A percentile compares a stretch with the other conserved stretches of the same genome.
These are phyloP conservation scores for Chloropsis cyanopogon DNA, from an alignment of 2,113 vertebrate genomes.

Conservation along the genomic window DNA sequence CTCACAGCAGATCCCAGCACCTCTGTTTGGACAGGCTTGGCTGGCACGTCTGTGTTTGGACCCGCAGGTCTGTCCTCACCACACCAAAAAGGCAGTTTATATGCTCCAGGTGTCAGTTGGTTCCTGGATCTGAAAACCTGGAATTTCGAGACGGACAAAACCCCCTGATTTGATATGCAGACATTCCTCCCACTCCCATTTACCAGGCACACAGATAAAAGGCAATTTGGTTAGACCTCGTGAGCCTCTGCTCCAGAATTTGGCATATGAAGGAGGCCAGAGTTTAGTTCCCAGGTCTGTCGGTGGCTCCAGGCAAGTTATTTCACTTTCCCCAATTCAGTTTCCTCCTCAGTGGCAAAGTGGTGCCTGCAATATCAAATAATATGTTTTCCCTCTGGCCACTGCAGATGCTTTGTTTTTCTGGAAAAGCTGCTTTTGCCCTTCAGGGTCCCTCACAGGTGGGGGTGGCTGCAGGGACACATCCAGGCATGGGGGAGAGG, in stretches of 20 bases:
- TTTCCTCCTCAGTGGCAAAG: conserved; percentile 7
- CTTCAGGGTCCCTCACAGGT: not conserved
- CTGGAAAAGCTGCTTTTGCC: not conserved
- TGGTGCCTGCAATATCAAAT: not conserved
- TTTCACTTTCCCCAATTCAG: not conserved
- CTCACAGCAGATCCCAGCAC: not conserved
- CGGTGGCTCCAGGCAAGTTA: conserved; percentile 16
- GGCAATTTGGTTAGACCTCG: conserved; percentile 16
- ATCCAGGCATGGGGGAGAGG: not conserved
- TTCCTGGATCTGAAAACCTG: conserved; percentile 27
- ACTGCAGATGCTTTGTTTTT: rapidly evolving
- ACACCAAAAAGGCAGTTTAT: not conserved
- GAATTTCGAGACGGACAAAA: conserved; percentile 4
- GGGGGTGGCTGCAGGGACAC: not conserved
- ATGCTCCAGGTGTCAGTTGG: not conserved
- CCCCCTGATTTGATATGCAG: conserved; percentile 24
- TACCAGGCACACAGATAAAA: conserved; percentile 20
- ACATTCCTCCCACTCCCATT: not conserved
- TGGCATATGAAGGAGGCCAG: conserved; percentile 20
- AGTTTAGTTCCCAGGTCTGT: conserved; percentile 52
- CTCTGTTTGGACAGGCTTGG: not conserved
- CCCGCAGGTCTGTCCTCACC: not conserved
- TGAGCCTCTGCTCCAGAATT: conserved; percentile 18
- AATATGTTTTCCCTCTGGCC: not conserved
- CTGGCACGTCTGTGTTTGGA: not conserved